Percentiles rank a stretch among this genome's conserved stretches.
Evolutionary conservation across 2,888 invertebrate genomes (phyloP).

Genomic region (Trissolcus brochymenae): DNA sequence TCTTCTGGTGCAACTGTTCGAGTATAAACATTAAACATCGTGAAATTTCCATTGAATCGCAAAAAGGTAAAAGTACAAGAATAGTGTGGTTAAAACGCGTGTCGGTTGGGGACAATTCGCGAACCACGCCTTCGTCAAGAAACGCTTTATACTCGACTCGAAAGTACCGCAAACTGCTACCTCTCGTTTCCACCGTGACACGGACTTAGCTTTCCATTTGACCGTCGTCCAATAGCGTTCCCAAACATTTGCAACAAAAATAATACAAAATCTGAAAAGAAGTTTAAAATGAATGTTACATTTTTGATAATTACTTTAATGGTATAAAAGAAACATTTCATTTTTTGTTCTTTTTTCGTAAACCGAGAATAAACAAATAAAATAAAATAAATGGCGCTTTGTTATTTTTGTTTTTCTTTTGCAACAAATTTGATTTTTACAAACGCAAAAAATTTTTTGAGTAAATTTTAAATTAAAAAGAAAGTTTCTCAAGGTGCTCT

Average conservation of each 20-base stretch:
- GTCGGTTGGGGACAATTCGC: slow-evolving; percentile 55
- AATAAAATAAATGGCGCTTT: no score
- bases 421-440: no score
- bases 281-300: background rate
- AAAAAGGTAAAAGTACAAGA: slow-evolving; percentile 53
- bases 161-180: slow-evolving; percentile 63
- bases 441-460: no score
- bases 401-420: no score
- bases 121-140: slow-evolving; percentile 57
- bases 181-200: slow-evolving; percentile 53
- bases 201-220: slow-evolving; percentile 63
- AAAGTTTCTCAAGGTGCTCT: no score
- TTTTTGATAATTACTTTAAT: no score
- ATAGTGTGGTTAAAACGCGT: slow-evolving; percentile 50
- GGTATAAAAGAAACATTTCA: background rate
- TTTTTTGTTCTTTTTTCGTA: no score
- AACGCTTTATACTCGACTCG: slow-evolving; percentile 56
- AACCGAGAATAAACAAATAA: no score
- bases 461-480: no score
- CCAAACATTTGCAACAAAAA: slow-evolving; percentile 52
- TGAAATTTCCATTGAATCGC: slow-evolving; percentile 27
- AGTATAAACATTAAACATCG: slow-evolving; percentile 26
- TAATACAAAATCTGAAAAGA: background rate
- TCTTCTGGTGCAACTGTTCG: background rate
- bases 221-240: slow-evolving; percentile 58